A percentile compares a stretch with the other conserved stretches of the same genome.
Conservation (phyloP, 1,140 invertebrate genomes). For the Ditylenchus dipsaci region DNA sequence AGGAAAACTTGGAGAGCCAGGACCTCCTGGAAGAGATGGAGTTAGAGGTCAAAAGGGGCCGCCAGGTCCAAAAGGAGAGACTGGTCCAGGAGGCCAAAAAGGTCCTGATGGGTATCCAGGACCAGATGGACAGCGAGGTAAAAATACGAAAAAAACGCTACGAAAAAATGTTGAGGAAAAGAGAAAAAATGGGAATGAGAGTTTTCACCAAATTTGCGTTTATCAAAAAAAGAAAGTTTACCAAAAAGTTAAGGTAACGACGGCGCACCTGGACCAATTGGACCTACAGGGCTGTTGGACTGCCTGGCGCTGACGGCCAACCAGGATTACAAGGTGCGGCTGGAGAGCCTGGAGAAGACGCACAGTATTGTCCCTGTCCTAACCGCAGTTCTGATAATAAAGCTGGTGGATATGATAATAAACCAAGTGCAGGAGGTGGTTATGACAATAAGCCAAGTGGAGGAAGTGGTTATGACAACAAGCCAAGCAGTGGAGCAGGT, state of each 20-base stretch:
- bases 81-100: conserved; percentile 24
- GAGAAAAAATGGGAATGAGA: no score
- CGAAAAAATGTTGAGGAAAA: no score
- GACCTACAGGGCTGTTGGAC: conserved; percentile 24
- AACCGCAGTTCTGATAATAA: conserved; percentile 12
- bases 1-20: conserved; percentile 35
- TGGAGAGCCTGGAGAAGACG: conserved; percentile 29
- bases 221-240: no score
- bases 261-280: conserved; percentile 25
- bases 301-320: conserved; percentile 44
- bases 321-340: conserved; percentile 26
- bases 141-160: no score
- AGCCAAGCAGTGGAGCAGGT: neutral
- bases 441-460: neutral
- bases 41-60: conserved; percentile 38
- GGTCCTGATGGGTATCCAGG: conserved; percentile 46
- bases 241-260: no score
- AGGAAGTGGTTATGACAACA: neutral
- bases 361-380: conserved; percentile 46
- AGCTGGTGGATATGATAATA: conserved; percentile 10
- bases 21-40: conserved; percentile 36
- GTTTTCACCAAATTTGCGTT: no score
- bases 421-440: neutral
- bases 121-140: conserved; percentile 44
- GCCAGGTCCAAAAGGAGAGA: conserved; percentile 35